Evolutionary conservation across 2,888 invertebrate species (phyloP), one percentile per base, ranked within the genome.

Genomic region (Drosophila quasianomalipes): DNA sequence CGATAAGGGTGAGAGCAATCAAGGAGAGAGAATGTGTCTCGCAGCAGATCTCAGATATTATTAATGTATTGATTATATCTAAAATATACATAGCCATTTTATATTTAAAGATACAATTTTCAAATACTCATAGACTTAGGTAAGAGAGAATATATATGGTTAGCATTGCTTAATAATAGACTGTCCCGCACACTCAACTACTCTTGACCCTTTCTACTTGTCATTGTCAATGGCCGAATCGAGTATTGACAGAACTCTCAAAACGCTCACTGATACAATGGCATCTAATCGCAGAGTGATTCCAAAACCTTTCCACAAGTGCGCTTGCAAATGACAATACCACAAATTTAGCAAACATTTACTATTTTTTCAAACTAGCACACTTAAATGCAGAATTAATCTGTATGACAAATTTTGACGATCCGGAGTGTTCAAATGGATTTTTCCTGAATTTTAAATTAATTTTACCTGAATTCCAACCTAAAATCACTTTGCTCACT

Each of bases 251-350:
- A 28, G 9, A 54, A 31, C 55, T 44, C 37, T 70, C 22, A 52
- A 49, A 5, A 47, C 61, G 52, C 47, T 54, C 49, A 22, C n/a
- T 39, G 31, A 54, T 49, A 16, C 28, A 53, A n/a, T 62, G 59
- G 49, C 59, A 65, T 39, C 30, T 64, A 77, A 68, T 75, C 74
- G 60, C 63, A 58, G 52, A 44, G 51, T 72, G 65, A 53, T 63
- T 70, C 57, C 31, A 44, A n/a, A 72, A 58, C 22, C 52, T 26
- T 35, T 73, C n/a, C 47, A 58, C 65, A 78, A 76, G 62, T 70
- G 65, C 30, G 55, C 51, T 64, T 79, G 80, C 61, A 79, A 71
- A 64, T 74, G 79, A 76, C 79, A 74, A 66, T 41, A 35, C 31
- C 51, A 63, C 33, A 54, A 58, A 26, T 53, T 28, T 26, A 28